Evolutionary conservation across 2,888 invertebrate species (phyloP).

Genomic region (Anthophora plumipes): DNA sequence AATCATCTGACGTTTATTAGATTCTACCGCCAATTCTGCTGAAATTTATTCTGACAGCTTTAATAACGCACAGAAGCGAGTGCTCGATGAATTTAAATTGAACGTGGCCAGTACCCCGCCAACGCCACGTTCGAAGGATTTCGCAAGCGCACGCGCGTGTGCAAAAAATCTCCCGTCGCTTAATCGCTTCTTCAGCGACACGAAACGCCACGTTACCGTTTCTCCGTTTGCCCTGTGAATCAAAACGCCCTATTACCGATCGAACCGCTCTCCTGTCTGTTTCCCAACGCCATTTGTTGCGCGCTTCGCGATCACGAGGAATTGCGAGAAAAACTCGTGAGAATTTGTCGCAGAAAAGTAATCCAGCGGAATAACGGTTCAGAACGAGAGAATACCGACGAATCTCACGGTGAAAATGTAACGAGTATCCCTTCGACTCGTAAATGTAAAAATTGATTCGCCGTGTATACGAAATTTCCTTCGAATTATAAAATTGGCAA

Average conservation of each 20-base stretch:
- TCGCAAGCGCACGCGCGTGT: background rate
- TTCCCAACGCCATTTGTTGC: slow-evolving; percentile 19
- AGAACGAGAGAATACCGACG: background rate
- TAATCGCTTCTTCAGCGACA: too few species aligned
- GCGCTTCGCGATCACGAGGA: background rate
- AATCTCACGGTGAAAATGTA: slow-evolving; percentile 2
- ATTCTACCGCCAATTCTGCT: slow-evolving; percentile 42
- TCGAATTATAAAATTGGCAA: slow-evolving; percentile 18
- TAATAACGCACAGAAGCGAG: slow-evolving; percentile 38
- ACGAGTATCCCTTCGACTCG: too few species aligned
- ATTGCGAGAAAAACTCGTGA: slow-evolving; percentile 22
- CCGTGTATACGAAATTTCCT: slow-evolving; percentile 12
- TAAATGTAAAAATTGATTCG: too few species aligned
- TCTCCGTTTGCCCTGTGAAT: slow-evolving; percentile 4
- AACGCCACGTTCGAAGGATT: background rate
- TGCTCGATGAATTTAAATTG: slow-evolving; percentile 50
- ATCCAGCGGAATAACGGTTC: slow-evolving; percentile 7
- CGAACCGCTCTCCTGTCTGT: background rate
- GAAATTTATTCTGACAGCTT: slow-evolving; percentile 54
- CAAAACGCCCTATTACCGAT: slow-evolving; percentile 5
- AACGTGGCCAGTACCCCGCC: slow-evolving; percentile 14
- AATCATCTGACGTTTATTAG: slow-evolving; percentile 50
- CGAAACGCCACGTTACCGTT: too few species aligned
- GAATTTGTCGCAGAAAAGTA: slow-evolving; percentile 27
- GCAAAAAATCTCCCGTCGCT: background rate